Evolutionary conservation across 2,113 vertebrate species (phyloP).

Genomic region (Cyprinus carpio): DNA sequence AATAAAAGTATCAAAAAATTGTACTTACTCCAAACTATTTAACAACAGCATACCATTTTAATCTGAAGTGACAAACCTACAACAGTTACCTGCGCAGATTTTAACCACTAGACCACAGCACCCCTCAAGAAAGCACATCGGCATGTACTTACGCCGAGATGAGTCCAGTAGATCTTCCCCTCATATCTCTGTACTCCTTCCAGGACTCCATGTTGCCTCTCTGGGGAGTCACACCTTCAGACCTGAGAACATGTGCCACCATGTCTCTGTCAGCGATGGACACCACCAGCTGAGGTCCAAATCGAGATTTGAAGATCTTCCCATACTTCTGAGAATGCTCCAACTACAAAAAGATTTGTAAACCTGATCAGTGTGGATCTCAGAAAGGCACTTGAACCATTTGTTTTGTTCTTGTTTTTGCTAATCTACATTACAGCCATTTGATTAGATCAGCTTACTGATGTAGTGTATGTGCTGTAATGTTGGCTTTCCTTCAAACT

Average conservation of each 20-base stretch:
- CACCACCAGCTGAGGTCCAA: conserved; percentile 93
- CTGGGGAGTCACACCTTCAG: conserved; percentile 85
- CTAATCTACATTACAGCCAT: neutral
- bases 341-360: conserved; percentile 70
- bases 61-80: neutral
- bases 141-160: conserved; percentile 87
- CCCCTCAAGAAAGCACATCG: neutral
- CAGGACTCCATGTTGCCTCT: conserved; percentile 95
- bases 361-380: neutral
- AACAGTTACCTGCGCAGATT: neutral
- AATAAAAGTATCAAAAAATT: neutral
- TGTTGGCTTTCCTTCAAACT: neutral
- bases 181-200: conserved; percentile 88
- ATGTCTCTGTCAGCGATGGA: conserved; percentile 88
- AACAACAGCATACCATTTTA: neutral
- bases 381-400: neutral
- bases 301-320: conserved; percentile 92
- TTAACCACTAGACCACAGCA: neutral
- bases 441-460: neutral
- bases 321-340: conserved; percentile 86
- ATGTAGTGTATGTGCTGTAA: neutral
- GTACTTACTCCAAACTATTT: neutral
- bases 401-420: neutral
- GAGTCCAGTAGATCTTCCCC: conserved; percentile 84
- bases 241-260: conserved; percentile 88